Evolutionary conservation across 2,888 invertebrate genomes (phyloP).

Genomic region (Anodontia alba): DNA sequence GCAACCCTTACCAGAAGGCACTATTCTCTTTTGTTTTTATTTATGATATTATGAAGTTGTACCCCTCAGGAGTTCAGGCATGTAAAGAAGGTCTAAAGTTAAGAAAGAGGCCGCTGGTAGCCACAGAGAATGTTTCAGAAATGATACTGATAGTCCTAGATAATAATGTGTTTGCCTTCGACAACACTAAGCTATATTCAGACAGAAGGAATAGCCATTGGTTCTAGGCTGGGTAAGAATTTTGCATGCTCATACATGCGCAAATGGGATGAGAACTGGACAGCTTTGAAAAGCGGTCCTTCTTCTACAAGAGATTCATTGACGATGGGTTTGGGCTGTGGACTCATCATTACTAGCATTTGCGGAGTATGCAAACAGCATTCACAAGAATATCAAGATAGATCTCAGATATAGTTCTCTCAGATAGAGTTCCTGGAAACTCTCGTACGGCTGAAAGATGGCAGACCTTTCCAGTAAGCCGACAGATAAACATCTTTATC

Average conservation of each 20-base stretch:
- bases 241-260: slow-evolving; percentile 33
- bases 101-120: slow-evolving; percentile 11
- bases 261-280: no score
- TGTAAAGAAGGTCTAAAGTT: slow-evolving; percentile 20
- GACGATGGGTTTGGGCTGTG: no score
- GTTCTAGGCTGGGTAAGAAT: slow-evolving; percentile 26
- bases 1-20: no score
- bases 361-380: no score
- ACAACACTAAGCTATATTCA: slow-evolving; percentile 24
- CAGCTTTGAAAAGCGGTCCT: no score
- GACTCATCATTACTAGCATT: background rate
- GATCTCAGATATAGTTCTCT: background rate
- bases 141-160: slow-evolving; percentile 34
- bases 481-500: slow-evolving; percentile 12
- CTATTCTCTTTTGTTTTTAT: slow-evolving; percentile 18
- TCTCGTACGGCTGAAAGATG: background rate
- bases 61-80: slow-evolving; percentile 33
- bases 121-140: background rate
- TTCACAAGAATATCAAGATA: no score
- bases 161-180: slow-evolving; percentile 28
- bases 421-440: background rate
- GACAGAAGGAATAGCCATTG: slow-evolving; percentile 31
- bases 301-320: no score
- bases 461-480: slow-evolving; percentile 16
- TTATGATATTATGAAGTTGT: slow-evolving; percentile 7